Conservation (phyloP, 2,797 vertebrate species). For the Typhlichthys subterraneus region DNA sequence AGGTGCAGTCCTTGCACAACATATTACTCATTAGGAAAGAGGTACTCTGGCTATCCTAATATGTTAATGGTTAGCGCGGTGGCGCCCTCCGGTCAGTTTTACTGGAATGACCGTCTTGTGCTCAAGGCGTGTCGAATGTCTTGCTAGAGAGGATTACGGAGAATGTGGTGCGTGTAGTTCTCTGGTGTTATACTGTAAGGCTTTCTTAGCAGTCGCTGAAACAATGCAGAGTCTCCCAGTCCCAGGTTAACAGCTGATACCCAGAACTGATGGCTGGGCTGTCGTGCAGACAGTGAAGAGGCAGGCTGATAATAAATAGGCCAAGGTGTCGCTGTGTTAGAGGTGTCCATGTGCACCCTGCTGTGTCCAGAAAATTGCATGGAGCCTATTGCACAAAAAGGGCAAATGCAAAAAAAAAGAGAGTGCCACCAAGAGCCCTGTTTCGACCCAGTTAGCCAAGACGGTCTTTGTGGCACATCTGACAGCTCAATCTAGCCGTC, state of each 20-base stretch:
- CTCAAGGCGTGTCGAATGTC: constrained; percentile 35
- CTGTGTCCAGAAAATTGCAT: constrained; percentile 25
- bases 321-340: constrained; percentile 13
- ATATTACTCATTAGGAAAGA: constrained; percentile 48
- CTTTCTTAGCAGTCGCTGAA: constrained; percentile 30
- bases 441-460: constrained; percentile 20
- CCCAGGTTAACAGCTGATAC: constrained; percentile 41
- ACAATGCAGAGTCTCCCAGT: constrained; percentile 49
- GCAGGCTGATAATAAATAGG: background rate
- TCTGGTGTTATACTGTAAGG: constrained; percentile 10
- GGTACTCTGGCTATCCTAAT: constrained; percentile 26
- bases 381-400: constrained; percentile 24
- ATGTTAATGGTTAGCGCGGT: constrained; percentile 46
- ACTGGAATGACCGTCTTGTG: constrained; percentile 43
- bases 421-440: background rate
- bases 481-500: constrained; percentile 47
- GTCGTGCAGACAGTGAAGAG: background rate
- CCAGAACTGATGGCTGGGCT: constrained; percentile 27
- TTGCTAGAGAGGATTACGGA: constrained; percentile 2
- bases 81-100: background rate
- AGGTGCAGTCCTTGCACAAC: constrained; percentile 9
- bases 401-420: constrained; percentile 15
- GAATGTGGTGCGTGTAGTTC: too few relatives aligned
- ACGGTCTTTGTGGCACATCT: constrained; percentile 21
- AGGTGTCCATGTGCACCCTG: constrained; percentile 14